Base-by-base conservation (phyloP, 2,113 vertebrate genomes). In the Electrona antarctica region DNA sequence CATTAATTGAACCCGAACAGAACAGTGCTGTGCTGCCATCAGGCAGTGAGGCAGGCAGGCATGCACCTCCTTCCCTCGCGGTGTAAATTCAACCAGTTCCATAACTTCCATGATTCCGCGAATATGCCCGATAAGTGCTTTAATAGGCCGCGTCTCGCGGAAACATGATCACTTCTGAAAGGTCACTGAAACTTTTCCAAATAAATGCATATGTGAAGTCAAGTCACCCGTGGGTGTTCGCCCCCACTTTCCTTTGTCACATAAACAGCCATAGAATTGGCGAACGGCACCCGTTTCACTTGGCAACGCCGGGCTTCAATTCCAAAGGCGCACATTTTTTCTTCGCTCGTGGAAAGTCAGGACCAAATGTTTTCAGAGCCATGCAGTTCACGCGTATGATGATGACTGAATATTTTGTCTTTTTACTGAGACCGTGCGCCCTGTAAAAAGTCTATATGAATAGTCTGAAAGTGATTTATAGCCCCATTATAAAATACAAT, bases 211-310 rank as follows among this genome's bases (percentile, higher is more conserved):
- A 14, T 41, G 29, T 81, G 59, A 81, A 83, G 79, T 84, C 55
- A 75, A 77, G 80, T 88, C 77, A 90, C 71, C 73, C 77, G 68
- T 81, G 82, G 74, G 76, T 85, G 83, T 86, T 75, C 78, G 66
- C 68, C 74, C 33, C 66, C 74, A 21, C 63, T 85, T 72, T 78
- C 57, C 21, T 66, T 81, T 82, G 88, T 84, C 90, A 89, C 79
- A 83, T 89, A 85, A 87, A 86, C 81, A 86, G 84, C 62, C 83
- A 50, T 71, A 54, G 76, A 78, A 61, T 74, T 77, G 84, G 75
- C 67, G 50, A 47, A 64, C 54, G 8, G 49, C 7, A 67, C 69
- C 54, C 45, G 72, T 79, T 85, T 72, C 60, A 82, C 48, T 81
- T 76, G 76, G 77, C 81, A 80, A 69, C 51, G 21, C 21, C 21